These are phyloP conservation scores for Andricus quercusramuli DNA, from an alignment of 2,888 invertebrate genomes.

Conservation along the genomic window DNA sequence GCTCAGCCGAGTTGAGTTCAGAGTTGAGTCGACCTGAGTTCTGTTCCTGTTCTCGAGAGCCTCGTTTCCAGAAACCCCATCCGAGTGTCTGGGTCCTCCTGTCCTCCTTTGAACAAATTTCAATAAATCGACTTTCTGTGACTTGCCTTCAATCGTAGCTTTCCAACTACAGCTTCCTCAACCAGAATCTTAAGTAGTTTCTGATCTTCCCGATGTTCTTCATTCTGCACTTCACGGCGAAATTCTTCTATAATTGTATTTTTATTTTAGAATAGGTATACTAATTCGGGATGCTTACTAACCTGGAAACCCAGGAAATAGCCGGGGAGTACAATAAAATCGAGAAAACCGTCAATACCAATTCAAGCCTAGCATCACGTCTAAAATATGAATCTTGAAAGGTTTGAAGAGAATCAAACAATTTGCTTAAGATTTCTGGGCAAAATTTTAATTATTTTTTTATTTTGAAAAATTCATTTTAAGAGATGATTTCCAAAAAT, in stretches of 20 bases:
- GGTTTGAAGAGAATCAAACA: too few relatives aligned
- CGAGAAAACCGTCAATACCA: too few relatives aligned
- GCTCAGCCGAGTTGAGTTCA: conserved; percentile 70
- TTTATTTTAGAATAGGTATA: too few relatives aligned
- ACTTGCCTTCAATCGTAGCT: neutral
- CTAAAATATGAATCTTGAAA: too few relatives aligned
- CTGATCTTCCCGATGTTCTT: neutral
- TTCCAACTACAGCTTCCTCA: neutral
- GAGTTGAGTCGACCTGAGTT: conserved; percentile 65
- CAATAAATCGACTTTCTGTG: neutral
- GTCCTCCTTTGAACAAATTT: neutral
- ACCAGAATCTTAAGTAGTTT: neutral
- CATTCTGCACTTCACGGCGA: neutral
- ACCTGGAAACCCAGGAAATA: too few relatives aligned
- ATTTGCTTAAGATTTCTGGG: too few relatives aligned
- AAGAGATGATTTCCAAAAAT: too few relatives aligned
- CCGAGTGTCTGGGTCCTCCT: conserved; percentile 29
- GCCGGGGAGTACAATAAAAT: too few relatives aligned
- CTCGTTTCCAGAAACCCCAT: conserved; percentile 14
- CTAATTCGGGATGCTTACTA: too few relatives aligned
- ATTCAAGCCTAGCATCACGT: too few relatives aligned
- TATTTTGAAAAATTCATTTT: too few relatives aligned
- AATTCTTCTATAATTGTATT: neutral
- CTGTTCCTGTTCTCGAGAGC: conserved; percentile 56
- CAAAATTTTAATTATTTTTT: too few relatives aligned